A percentile compares a stretch with the other conserved stretches of the same genome.
phyloP scores from a whole-genome alignment of 2,888 invertebrate genomes.

The Rhingia rostrata region DNA sequence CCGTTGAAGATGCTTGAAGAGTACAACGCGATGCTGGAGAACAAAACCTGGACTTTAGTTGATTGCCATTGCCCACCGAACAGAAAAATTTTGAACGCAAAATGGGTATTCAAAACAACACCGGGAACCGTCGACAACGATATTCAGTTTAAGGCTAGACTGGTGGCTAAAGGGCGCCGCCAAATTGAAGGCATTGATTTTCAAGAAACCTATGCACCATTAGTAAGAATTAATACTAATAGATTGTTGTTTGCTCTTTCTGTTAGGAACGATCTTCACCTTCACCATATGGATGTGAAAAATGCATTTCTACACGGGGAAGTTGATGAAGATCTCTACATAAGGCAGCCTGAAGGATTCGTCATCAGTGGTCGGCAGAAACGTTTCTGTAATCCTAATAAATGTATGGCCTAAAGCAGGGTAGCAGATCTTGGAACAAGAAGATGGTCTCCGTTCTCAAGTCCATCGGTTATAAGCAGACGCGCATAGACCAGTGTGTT shows the following conservation, averaged over 20 bases:
- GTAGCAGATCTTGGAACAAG: constrained; percentile 26
- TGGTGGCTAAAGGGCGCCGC: constrained; percentile 21
- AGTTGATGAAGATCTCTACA: too few species aligned
- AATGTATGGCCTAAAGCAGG: constrained; percentile 22
- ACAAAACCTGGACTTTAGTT: constrained; percentile 10
- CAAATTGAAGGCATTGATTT: constrained; percentile 33
- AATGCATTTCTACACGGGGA: too few species aligned
- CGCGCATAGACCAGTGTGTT: too few species aligned
- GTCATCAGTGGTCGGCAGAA: too few species aligned
- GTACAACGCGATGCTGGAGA: constrained; percentile 7
- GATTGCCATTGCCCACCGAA: constrained; percentile 13
- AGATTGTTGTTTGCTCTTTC: constrained; percentile 17
- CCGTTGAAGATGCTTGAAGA: constrained; percentile 27
- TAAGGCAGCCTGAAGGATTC: too few species aligned
- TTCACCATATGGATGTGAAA: constrained; percentile 9
- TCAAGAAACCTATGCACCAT: constrained; percentile 19
- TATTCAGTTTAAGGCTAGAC: background rate
- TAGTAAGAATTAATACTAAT: constrained; percentile 8
- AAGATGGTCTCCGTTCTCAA: too few species aligned
- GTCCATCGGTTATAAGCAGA: too few species aligned
- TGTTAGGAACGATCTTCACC: too few species aligned
- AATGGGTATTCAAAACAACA: constrained; percentile 18
- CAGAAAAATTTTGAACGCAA: constrained; percentile 7
- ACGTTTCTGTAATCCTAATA: too few species aligned
- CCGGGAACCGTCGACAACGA: background rate